Base-by-base conservation (phyloP, 1,140 invertebrate species). In the Heliconius melpomene region DNA sequence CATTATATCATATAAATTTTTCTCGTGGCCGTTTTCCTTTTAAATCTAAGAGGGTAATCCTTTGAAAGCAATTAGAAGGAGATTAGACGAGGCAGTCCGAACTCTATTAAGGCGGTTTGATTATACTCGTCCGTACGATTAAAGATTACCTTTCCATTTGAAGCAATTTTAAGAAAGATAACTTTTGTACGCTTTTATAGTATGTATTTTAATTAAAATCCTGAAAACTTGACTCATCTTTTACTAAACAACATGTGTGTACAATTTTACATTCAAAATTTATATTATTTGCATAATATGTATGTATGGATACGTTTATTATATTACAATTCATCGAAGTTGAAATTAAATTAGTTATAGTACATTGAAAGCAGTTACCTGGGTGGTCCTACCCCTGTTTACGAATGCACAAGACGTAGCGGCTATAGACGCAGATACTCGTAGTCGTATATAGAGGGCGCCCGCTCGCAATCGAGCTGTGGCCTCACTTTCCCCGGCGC, bases 401-500 rank as follows among this genome's bases (percentile, higher is more conserved):
- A 89, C 79, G 83, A 88, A 92, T 93, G 90, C 90, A 89, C 85
- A 88, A 89, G 86, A 87, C 89, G 87, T 87, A 79, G 86, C 79
- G 46, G 66, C 85, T 82, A 86, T 86, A 85, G 80, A 85, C 74
- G 76, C 77, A 87, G 76, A 72, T 82, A 82, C 6, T 36, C 6
- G 32, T 36, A 36, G 7, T 36, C 32, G 32, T 84, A 80, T 82
- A 82, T 86, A 84, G 83, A 85, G 87, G 88, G 89, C 86, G 88
- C 88, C 85, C 60, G 75, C 57, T 77, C 89, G 89, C 88, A 90
- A 89, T 88, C 88, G 87, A 91, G 87, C 88, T 80, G 80, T 86
- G 86, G 86, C 85, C 86, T 88, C 88, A 88, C 90, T 90, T 87
- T 88, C 90, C 90, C 91, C 85, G 89, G 90, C 87, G 85, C 80